Evolutionary conservation across 2,888 invertebrate genomes (phyloP).

Genomic region (Agrotis puta): DNA sequence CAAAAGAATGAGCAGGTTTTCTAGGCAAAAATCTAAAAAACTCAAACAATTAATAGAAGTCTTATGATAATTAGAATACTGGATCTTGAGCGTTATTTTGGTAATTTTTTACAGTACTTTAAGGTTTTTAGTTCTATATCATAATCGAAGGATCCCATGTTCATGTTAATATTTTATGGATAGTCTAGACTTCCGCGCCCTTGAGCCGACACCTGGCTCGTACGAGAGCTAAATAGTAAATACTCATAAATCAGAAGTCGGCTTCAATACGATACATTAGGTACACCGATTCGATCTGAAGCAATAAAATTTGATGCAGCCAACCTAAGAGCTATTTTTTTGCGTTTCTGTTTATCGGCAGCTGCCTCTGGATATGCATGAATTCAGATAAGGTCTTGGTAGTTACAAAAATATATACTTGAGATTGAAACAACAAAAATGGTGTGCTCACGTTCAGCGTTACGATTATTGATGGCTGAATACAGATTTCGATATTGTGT

Average conservation of each 20-base stretch:
- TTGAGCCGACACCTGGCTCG: conserved; percentile 12
- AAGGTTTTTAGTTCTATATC: not conserved
- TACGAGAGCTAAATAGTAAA: conserved; percentile 21
- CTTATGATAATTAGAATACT: no score
- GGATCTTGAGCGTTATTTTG: not conserved
- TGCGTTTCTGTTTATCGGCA: conserved; percentile 10
- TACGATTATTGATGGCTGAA: not conserved
- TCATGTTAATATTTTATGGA: not conserved
- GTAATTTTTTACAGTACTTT: not conserved
- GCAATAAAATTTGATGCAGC: conserved; percentile 24
- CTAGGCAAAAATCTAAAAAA: no score
- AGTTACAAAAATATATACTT: not conserved
- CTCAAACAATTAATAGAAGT: no score
- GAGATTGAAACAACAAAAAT: no score
- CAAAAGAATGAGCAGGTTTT: no score
- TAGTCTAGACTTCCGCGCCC: not conserved
- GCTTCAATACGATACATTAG: conserved; percentile 11
- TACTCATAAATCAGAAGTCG: conserved; percentile 15
- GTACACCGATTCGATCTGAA: conserved; percentile 18
- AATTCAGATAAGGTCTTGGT: not conserved
- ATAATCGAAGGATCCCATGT: not conserved
- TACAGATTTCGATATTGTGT: not conserved
- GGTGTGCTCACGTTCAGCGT: no score
- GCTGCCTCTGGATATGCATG: conserved; percentile 7
- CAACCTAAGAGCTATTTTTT: not conserved